phyloP scores from a whole-genome alignment of 2,113 vertebrate genomes.

The Bolborhynchus lineola region DNA sequence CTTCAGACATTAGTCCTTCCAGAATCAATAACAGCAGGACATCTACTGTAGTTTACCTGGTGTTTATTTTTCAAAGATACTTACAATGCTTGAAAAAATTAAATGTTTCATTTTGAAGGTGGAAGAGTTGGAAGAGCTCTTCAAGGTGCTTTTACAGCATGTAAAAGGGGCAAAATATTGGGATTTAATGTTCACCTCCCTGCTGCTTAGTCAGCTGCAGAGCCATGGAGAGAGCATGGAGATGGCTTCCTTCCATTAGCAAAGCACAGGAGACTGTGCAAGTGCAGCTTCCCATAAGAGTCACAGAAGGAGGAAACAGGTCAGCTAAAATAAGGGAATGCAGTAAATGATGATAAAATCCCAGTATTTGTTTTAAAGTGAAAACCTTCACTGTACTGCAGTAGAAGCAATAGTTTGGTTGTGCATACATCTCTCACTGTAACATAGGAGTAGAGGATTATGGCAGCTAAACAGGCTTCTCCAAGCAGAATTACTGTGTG shows the following conservation, averaged over 20 bases:
- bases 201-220: fast-evolving
- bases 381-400: neutral
- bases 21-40: slow-evolving; percentile 46
- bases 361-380: neutral
- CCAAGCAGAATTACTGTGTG: neutral
- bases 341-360: neutral
- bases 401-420: neutral
- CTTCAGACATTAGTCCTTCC: slow-evolving; percentile 37
- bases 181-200: neutral
- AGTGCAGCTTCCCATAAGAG: neutral
- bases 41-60: neutral
- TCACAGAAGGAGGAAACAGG: neutral
- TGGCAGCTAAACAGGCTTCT: neutral
- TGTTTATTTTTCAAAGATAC: slow-evolving; percentile 55
- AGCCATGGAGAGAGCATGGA: fast-evolving
- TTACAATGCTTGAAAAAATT: neutral
- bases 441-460: neutral
- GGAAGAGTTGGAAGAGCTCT: neutral
- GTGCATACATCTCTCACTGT: neutral
- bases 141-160: neutral
- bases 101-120: neutral
- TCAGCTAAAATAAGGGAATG: neutral
- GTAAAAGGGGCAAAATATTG: neutral
- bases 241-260: neutral
- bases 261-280: neutral